Base-by-base conservation (phyloP, 2,797 vertebrate genomes). In the Corythornis leucogaster region DNA sequence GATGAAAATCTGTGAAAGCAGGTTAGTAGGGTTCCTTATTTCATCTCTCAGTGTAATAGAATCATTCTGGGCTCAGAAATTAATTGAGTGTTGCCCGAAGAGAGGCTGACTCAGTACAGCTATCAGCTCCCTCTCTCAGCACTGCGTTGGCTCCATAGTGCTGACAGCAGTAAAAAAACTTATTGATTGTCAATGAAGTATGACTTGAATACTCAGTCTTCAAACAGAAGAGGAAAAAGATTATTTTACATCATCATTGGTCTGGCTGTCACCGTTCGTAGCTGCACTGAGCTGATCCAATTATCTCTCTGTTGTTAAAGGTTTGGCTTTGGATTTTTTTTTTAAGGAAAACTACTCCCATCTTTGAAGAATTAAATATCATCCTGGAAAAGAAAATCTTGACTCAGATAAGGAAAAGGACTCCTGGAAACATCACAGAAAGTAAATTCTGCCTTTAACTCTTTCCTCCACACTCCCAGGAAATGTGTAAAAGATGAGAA, bases 141-240 rank as follows among this genome's bases (percentile, higher is more conserved):
- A 0, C 62, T 79, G 59, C 12, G 3, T 63, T 4, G 7, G 68
- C 83, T 93, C 67, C 2, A 2, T 15, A 64, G 89, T 48, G 80
- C 80, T 92, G 89, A 92, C 94, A 95, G 94, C 55, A 80, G 69
- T 80, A 91, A 84, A 89, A 92, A 80, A 40, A 61, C 89, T 90
- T 95, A 88, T 62, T 82, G 88, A 82, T 93, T 92, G 88, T 55
- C 86, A 83, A 11, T 69, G 86, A 92, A 92, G 68, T 53, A 80
- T 71, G 68, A 55, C 75, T 93, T 38, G 50, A 80, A 85, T 74
- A 85, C 9, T 15, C 50, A 75, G 20, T 43, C 80, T 92, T 81
- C 75, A 92, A 82, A 90, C n/a, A 82, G 63, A 86, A 70, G 20
- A 78, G 48, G 46, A 69, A 87, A 91, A 68, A 80, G 61, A 75